phyloP scores from a whole-genome alignment of 2,888 invertebrate species.

The Allygus modestus region DNA sequence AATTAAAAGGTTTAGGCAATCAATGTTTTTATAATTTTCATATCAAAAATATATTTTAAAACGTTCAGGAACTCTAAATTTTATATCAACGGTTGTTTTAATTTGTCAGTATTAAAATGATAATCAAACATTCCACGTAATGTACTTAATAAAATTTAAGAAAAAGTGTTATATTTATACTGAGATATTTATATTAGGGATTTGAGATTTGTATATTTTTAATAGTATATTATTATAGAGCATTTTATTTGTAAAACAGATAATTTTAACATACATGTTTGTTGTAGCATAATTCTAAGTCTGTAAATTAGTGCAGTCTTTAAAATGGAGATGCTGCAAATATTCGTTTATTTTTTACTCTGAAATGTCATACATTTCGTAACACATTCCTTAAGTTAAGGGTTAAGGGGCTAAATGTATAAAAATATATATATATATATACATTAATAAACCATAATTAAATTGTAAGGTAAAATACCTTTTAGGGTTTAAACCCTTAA shows the following conservation, averaged over 20 bases:
- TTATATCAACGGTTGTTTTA: neutral
- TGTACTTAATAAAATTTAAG: conserved; percentile 35
- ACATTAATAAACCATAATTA: too few relatives aligned
- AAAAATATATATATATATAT: too few relatives aligned
- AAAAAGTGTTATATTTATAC: conserved; percentile 40
- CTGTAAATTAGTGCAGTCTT: neutral
- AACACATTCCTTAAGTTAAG: too few relatives aligned
- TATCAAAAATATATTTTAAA: neutral
- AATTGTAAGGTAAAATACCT: too few relatives aligned
- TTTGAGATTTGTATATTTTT: conserved; percentile 29
- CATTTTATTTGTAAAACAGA: conserved; percentile 20
- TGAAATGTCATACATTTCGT: too few relatives aligned
- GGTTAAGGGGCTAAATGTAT: too few relatives aligned
- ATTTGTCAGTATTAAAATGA: conserved; percentile 4
- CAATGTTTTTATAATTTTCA: neutral
- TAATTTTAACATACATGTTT: neutral
- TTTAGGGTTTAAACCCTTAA: too few relatives aligned
- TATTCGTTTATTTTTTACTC: neutral
- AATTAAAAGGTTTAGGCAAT: conserved; percentile 11
- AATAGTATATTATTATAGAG: neutral
- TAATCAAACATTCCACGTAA: conserved; percentile 29
- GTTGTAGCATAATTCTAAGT: neutral
- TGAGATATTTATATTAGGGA: conserved; percentile 35
- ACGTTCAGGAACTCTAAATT: neutral
- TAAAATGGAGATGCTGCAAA: neutral